A percentile compares a stretch with the other conserved stretches of the same genome.
phyloP scores from a whole-genome alignment of 2,888 invertebrate genomes.

The Nomada fabriciana region DNA sequence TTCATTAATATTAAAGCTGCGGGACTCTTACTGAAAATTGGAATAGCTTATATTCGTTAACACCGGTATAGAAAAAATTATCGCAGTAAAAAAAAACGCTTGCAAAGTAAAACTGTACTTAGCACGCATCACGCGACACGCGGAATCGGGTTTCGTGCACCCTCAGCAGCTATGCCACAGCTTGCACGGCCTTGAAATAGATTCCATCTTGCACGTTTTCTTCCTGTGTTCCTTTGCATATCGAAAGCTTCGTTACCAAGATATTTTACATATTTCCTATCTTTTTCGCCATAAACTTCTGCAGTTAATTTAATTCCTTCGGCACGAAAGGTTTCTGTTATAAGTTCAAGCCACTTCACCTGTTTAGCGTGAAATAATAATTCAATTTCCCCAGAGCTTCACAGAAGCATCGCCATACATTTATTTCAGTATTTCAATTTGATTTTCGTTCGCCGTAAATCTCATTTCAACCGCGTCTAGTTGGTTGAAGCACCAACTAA shows the following conservation, averaged over 20 bases:
- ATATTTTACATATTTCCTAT: neutral
- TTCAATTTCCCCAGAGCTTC: too few species aligned
- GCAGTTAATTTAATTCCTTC: too few species aligned
- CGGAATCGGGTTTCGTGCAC: slow-evolving; percentile 68
- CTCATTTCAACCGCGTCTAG: too few species aligned
- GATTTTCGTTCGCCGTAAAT: too few species aligned
- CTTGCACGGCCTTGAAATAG: slow-evolving; percentile 42
- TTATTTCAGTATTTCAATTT: too few species aligned
- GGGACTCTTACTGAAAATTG: neutral
- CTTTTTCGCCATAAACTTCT: too few species aligned
- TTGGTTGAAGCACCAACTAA: too few species aligned
- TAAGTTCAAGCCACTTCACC: too few species aligned
- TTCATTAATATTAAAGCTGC: neutral
- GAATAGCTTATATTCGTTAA: neutral
- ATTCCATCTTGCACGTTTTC: slow-evolving; percentile 43
- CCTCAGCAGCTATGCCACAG: slow-evolving; percentile 41
- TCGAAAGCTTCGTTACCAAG: neutral
- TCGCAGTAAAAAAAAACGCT: neutral
- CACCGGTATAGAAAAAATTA: neutral
- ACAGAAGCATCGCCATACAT: too few species aligned
- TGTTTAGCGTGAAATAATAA: too few species aligned
- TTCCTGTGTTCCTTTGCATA: neutral
- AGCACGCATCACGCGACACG: slow-evolving; percentile 64
- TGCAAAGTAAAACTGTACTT: slow-evolving; percentile 24
- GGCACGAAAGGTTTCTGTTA: too few species aligned